Percentiles rank a stretch among this genome's conserved stretches.
Conservation (phyloP, 2,888 invertebrate genomes). For the Nomada flava region DNA sequence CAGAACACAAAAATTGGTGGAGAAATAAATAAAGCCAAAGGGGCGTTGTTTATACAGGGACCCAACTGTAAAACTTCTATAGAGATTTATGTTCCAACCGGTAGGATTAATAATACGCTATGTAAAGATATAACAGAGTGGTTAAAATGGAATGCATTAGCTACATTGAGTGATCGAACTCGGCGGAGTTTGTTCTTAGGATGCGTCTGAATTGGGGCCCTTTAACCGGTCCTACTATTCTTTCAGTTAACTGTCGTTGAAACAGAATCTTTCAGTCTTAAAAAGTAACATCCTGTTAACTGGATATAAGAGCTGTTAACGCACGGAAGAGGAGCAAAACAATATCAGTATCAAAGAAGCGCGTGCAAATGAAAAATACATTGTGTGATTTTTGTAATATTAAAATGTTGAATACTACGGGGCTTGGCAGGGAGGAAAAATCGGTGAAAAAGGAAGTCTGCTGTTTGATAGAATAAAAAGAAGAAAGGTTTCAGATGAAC, state of each 20-base stretch:
- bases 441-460: conserved; percentile 2
- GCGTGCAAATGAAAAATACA: conserved; percentile 10
- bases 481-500: conserved; percentile 49
- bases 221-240: conserved; percentile 8
- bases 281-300: neutral
- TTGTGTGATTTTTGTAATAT: conserved; percentile 40
- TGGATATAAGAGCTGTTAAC: conserved; percentile 13
- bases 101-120: conserved; percentile 41
- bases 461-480: conserved; percentile 15
- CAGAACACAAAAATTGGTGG: conserved; percentile 19
- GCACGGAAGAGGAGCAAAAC: conserved; percentile 1
- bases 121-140: neutral
- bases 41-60: conserved; percentile 66
- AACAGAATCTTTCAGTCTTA: neutral
- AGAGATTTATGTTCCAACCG: conserved; percentile 64
- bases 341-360: conserved; percentile 23
- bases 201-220: neutral
- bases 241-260: neutral
- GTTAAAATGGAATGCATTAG: neutral
- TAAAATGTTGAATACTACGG: conserved; percentile 14
- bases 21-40: conserved; percentile 21
- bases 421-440: neutral
- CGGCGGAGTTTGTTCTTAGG: neutral
- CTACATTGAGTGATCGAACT: neutral
- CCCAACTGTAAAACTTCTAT: conserved; percentile 64